Evolutionary conservation across 2,113 vertebrate species (phyloP).

Genomic region (Cyanoramphus novaezelandiae): DNA sequence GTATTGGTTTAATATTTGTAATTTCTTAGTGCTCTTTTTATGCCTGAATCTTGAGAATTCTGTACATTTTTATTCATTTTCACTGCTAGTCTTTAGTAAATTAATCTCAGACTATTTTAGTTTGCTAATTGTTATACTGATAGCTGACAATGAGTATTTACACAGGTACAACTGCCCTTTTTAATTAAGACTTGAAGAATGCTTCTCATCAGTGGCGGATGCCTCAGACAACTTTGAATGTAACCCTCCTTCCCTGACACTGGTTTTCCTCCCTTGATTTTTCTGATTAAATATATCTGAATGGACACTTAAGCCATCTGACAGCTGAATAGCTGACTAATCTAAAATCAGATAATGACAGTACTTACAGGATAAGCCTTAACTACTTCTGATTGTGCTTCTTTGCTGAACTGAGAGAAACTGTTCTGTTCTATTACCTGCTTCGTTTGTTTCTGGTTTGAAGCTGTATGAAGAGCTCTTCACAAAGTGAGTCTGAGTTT

Average conservation of each 20-base stretch:
- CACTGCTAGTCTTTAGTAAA: background rate
- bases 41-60: background rate
- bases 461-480: background rate
- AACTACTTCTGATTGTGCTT: constrained; percentile 22
- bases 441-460: constrained; percentile 56
- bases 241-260: background rate
- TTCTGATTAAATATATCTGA: constrained; percentile 56
- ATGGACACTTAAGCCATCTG: constrained; percentile 15
- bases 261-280: constrained; percentile 58
- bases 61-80: background rate
- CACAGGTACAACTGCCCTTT: background rate
- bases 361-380: constrained; percentile 15
- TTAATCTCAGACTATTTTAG: background rate
- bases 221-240: constrained; percentile 18
- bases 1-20: constrained; percentile 7
- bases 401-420: constrained; percentile 43
- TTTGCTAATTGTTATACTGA: background rate
- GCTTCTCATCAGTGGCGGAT: background rate
- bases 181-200: background rate
- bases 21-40: constrained; percentile 35
- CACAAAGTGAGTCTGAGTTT: constrained; percentile 7
- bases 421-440: constrained; percentile 4
- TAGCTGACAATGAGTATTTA: background rate
- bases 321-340: constrained; percentile 49
- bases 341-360: constrained; percentile 52